Conservation (phyloP, 2,797 vertebrate species). For the Hippopotamyrus pictus region DNA sequence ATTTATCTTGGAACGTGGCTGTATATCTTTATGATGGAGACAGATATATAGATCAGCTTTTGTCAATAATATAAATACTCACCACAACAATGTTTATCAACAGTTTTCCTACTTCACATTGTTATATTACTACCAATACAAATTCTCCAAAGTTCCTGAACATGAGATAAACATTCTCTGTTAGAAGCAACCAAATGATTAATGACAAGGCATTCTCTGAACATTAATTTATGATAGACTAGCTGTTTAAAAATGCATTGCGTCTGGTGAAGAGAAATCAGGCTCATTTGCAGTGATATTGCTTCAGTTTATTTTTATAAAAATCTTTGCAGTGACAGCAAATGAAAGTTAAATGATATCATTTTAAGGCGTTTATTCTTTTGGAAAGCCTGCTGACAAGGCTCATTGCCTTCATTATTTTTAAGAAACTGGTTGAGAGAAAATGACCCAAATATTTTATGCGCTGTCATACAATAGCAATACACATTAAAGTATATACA, state of each 20-base stretch:
- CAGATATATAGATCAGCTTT: not conserved
- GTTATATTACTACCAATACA: not conserved
- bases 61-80: not conserved
- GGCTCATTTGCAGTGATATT: conserved; percentile 8
- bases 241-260: conserved; percentile 19
- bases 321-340: not conserved
- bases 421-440: not conserved
- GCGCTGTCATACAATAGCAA: not conserved
- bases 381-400: not conserved
- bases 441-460: not conserved
- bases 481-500: not conserved
- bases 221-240: conserved; percentile 13
- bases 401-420: not conserved
- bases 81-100: not conserved
- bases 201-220: not conserved
- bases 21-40: not conserved
- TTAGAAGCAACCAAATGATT: conserved; percentile 7
- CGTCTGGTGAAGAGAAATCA: not conserved
- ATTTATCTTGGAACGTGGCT: not conserved
- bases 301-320: not conserved
- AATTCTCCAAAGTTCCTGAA: not conserved
- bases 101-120: not conserved
- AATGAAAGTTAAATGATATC: not conserved
- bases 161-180: not conserved
- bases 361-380: not conserved